Percentiles rank a stretch among this genome's conserved stretches.
Conservation (phyloP, 1,140 invertebrate species). For the Oedothorax gibbosus region DNA sequence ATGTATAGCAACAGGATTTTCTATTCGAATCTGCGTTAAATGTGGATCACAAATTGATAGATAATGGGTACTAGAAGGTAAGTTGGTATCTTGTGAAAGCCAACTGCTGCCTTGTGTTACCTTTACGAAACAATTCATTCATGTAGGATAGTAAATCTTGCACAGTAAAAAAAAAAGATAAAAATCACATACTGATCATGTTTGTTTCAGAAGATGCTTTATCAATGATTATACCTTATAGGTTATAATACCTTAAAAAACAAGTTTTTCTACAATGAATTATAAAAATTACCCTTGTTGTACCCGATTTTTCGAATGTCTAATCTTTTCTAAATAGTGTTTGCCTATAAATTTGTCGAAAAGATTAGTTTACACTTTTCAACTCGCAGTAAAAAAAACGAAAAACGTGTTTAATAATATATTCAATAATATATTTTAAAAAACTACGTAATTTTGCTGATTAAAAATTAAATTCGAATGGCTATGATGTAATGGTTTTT, state of each 20-base stretch:
- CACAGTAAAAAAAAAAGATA: background rate
- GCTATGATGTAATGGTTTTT: too few relatives aligned
- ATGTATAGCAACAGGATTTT: background rate
- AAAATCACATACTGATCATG: background rate
- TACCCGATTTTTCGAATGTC: too few relatives aligned
- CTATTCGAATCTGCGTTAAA: background rate
- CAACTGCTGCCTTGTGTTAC: background rate
- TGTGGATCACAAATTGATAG: background rate
- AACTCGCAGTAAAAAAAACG: too few relatives aligned
- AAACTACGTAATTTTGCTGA: too few relatives aligned
- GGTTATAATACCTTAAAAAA: background rate
- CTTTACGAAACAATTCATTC: background rate
- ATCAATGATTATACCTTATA: background rate
- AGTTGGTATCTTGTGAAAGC: background rate
- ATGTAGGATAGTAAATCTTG: background rate
- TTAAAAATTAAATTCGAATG: too few relatives aligned
- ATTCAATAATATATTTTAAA: too few relatives aligned
- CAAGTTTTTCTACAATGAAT: background rate
- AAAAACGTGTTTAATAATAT: too few relatives aligned
- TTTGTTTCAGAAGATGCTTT: background rate
- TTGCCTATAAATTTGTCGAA: too few relatives aligned
- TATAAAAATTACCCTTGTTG: too few relatives aligned
- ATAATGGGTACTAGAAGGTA: conserved; percentile 32
- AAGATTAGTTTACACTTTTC: too few relatives aligned
- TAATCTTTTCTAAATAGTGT: too few relatives aligned